Base-by-base conservation (phyloP, 2,888 invertebrate species). In the Girardia tigrina region DNA sequence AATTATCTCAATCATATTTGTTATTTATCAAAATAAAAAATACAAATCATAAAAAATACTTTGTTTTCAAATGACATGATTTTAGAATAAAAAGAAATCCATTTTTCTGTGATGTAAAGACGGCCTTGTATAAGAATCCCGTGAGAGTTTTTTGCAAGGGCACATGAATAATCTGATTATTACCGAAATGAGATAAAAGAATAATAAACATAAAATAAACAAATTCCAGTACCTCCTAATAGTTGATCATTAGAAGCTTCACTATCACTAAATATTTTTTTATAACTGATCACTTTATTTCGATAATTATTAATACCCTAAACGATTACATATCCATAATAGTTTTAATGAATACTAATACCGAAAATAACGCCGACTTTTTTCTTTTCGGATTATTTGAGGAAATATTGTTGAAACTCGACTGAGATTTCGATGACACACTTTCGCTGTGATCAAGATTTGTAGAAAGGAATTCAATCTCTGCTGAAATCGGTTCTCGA, bases 1-100 rank as follows among this genome's bases (percentile, higher is more conserved):
- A n/a, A n/a, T n/a, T n/a, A n/a, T n/a, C n/a, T n/a, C n/a, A n/a
- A n/a, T n/a, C n/a, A n/a, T n/a, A n/a, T n/a, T n/a, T n/a, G n/a
- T n/a, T n/a, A n/a, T n/a, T n/a, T n/a, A n/a, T n/a, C n/a, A n/a
- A n/a, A n/a, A n/a, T n/a, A n/a, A n/a, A n/a, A n/a, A n/a, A n/a
- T n/a, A n/a, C n/a, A n/a, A n/a, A n/a, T n/a, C n/a, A 36, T 36
- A 16, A 70, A 8, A 26, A 23, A 81, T 81, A 87, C 86, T 82
- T 88, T 88, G 4, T 93, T 94, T 86, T 94, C 94, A 94, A 94
- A 95, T 81, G 92, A 89, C 85, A 97, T 93, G 82, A 97, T 94
- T 85, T 93, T 95, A 26, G 95, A 94, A 87, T 95, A 91, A 87
- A 97, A 97, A 85, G 94, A 94, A 77, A 95, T 88, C 87, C 91